phyloP scores from a whole-genome alignment of 2,797 vertebrate species.

The Crocodylus rhombifer region DNA sequence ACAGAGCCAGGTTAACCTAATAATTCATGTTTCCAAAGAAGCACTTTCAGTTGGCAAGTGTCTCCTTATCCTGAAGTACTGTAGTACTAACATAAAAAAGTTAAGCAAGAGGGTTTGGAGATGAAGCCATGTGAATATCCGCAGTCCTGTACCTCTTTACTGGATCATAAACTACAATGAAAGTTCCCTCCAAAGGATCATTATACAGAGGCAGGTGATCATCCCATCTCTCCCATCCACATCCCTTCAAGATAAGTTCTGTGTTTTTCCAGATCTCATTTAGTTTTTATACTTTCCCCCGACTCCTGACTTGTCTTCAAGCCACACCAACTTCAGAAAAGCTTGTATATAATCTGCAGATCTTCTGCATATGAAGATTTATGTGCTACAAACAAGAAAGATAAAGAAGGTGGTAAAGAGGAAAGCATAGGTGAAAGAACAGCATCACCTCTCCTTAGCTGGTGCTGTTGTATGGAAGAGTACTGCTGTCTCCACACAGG shows the following conservation, averaged over 20 bases:
- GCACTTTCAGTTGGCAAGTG: background rate
- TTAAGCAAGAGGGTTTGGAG: background rate
- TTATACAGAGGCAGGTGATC: background rate
- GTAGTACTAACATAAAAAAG: background rate
- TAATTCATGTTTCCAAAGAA: background rate
- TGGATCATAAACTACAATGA: background rate
- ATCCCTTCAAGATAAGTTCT: background rate
- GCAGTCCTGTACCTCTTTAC: background rate
- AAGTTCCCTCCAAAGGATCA: background rate
- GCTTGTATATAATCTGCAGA: background rate
- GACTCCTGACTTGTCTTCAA: background rate
- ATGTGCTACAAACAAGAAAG: background rate
- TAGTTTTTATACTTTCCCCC: background rate
- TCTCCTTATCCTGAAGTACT: background rate
- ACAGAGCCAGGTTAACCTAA: background rate
- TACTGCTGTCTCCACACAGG: background rate
- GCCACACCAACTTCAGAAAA: background rate
- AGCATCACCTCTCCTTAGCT: background rate
- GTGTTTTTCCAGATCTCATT: background rate
- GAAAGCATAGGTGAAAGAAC: background rate
- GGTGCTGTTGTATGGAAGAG: background rate
- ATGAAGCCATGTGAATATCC: background rate
- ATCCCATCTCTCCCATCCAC: background rate
- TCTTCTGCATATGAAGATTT: background rate
- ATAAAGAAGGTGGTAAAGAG: background rate